Conservation (phyloP, 2,888 invertebrate species). For the Lacanobia oleracea region DNA sequence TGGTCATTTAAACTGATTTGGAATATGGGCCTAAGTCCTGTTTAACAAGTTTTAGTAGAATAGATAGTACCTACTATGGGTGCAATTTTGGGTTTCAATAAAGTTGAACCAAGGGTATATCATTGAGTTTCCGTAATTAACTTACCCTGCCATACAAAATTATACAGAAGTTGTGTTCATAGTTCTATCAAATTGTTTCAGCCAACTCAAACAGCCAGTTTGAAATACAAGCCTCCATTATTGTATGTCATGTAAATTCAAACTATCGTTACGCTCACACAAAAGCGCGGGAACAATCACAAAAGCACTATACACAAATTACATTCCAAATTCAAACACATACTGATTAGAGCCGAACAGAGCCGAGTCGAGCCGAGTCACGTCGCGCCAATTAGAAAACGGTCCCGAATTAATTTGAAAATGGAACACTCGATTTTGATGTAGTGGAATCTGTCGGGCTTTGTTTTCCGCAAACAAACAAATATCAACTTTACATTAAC, state of each 20-base stretch:
- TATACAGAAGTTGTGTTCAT: conserved; percentile 12
- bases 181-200: conserved; percentile 30
- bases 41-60: neutral
- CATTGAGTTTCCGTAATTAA: conserved; percentile 2
- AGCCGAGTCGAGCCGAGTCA: conserved; percentile 84
- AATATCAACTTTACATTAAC: conserved; percentile 57
- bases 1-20: too few relatives aligned
- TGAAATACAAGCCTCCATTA: conserved; percentile 38
- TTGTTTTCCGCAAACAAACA: conserved; percentile 54
- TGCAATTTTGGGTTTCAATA: neutral
- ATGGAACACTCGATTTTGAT: conserved; percentile 90
- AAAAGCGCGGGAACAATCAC: conserved; percentile 76
- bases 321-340: conserved; percentile 85
- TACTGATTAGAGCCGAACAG: conserved; percentile 83
- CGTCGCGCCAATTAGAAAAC: conserved; percentile 90
- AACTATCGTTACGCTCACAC: conserved; percentile 68
- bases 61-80: too few relatives aligned
- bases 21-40: neutral
- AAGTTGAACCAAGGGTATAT: neutral
- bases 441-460: conserved; percentile 85
- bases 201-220: conserved; percentile 36
- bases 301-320: conserved; percentile 81
- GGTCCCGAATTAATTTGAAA: conserved; percentile 88
- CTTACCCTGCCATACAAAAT: neutral
- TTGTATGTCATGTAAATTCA: conserved; percentile 68